Conservation (phyloP, 1,140 invertebrate species). For the Drosophila littoralis region DNA sequence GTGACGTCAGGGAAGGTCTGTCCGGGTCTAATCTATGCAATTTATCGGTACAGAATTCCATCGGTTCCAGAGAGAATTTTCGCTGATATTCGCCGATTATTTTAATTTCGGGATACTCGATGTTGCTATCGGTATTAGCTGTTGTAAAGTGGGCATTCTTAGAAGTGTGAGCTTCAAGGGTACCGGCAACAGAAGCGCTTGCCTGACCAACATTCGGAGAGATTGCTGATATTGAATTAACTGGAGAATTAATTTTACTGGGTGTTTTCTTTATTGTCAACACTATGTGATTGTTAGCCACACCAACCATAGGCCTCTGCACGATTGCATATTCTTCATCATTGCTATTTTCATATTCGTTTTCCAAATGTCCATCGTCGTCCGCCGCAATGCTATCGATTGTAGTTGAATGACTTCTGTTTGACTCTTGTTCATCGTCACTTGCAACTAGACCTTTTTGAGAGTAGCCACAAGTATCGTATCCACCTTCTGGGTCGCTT, state of each 20-base stretch:
- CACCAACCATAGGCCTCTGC: slow-evolving; percentile 33
- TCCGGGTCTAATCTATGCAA: background rate
- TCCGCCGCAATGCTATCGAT: slow-evolving; percentile 29
- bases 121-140: background rate
- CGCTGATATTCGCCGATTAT: background rate
- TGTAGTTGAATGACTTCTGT: slow-evolving; percentile 22
- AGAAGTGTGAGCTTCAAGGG: slow-evolving; percentile 1
- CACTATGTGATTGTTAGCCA: slow-evolving; percentile 65
- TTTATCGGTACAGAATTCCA: background rate
- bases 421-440: slow-evolving; percentile 25
- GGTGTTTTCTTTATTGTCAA: slow-evolving; percentile 81
- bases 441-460: background rate
- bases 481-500: background rate
- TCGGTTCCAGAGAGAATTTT: slow-evolving; percentile 1
- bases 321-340: slow-evolving; percentile 67
- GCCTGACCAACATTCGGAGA: slow-evolving; percentile 36
- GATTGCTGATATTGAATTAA: slow-evolving; percentile 43
- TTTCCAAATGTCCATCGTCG: slow-evolving; percentile 35
- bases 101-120: background rate
- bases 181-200: background rate
- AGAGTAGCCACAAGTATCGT: slow-evolving; percentile 7
- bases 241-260: slow-evolving; percentile 72
- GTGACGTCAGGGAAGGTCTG: background rate
- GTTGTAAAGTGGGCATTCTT: slow-evolving; percentile 8
- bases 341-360: slow-evolving; percentile 18